Conservation (phyloP, 2,113 vertebrate species). For the Zapus hudsonius region DNA sequence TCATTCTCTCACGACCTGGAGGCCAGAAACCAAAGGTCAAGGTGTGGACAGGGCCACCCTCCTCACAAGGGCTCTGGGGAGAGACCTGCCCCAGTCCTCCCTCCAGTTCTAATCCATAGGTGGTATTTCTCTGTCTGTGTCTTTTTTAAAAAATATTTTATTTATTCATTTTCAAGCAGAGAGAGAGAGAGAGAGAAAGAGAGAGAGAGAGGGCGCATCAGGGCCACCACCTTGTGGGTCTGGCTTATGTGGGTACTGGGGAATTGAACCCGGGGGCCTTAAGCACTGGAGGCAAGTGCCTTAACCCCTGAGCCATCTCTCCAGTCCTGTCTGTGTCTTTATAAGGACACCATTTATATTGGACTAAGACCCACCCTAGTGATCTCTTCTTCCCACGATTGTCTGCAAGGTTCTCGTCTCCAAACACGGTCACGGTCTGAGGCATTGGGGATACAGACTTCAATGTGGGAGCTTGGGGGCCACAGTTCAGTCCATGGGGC, state of each 20-base stretch:
- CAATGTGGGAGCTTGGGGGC: rapidly evolving
- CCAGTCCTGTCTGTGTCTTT: rapidly evolving
- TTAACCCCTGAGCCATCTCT: too few species aligned
- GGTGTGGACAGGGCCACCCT: rapidly evolving
- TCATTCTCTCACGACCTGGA: neutral
- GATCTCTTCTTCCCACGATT: neutral
- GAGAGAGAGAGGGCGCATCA: too few species aligned
- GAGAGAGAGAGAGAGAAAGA: too few species aligned
- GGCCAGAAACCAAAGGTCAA: neutral
- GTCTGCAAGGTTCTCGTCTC: neutral
- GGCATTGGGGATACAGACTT: neutral
- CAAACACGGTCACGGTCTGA: neutral
- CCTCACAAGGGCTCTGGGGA: too few species aligned
- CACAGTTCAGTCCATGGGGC: neutral
- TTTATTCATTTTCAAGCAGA: too few species aligned
- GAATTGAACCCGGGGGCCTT: too few species aligned
- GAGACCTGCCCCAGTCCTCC: too few species aligned
- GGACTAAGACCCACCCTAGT: neutral
- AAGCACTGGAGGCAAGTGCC: too few species aligned
- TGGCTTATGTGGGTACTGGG: too few species aligned
- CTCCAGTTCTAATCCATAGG: rapidly evolving
- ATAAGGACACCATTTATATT: rapidly evolving
- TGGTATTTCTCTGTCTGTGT: rapidly evolving
- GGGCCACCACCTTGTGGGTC: too few species aligned
- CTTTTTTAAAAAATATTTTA: too few species aligned